These are phyloP conservation scores for Pollenia griseotomentosa DNA, from an alignment of 2,888 invertebrate species.

Conservation along the genomic window DNA sequence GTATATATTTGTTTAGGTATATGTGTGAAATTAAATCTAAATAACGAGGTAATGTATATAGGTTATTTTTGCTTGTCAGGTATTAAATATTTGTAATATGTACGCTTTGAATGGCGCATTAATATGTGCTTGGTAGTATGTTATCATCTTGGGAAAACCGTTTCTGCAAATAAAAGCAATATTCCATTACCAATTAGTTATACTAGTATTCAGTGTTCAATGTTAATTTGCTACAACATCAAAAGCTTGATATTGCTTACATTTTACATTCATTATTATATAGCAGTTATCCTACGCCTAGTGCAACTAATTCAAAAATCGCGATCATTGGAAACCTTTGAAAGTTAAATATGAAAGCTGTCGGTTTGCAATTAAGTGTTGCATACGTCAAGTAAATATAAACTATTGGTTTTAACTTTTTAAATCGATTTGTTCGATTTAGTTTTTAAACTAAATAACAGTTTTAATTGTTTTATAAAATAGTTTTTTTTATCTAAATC, in stretches of 20 bases:
- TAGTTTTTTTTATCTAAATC: too few species aligned
- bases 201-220: slow-evolving; percentile 5
- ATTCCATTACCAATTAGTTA: slow-evolving; percentile 48
- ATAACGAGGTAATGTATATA: slow-evolving; percentile 38
- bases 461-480: too few species aligned
- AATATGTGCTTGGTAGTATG: slow-evolving; percentile 77
- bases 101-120: slow-evolving; percentile 56
- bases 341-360: too few species aligned
- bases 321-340: too few species aligned
- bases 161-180: slow-evolving; percentile 84
- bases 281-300: too few species aligned
- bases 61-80: slow-evolving; percentile 52
- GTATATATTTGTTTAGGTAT: not conserved
- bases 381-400: too few species aligned
- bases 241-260: not conserved
- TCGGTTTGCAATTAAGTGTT: too few species aligned
- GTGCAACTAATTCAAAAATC: too few species aligned
- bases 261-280: too few species aligned
- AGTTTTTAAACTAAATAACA: too few species aligned
- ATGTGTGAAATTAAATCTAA: slow-evolving; percentile 17
- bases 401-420: too few species aligned
- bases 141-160: slow-evolving; percentile 84
- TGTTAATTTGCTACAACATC: slow-evolving; percentile 34
- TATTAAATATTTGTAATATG: slow-evolving; percentile 31
- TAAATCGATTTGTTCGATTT: too few species aligned